Evolutionary conservation across 2,888 invertebrate species (phyloP).

Genomic region (Ophioninae sp.): DNA sequence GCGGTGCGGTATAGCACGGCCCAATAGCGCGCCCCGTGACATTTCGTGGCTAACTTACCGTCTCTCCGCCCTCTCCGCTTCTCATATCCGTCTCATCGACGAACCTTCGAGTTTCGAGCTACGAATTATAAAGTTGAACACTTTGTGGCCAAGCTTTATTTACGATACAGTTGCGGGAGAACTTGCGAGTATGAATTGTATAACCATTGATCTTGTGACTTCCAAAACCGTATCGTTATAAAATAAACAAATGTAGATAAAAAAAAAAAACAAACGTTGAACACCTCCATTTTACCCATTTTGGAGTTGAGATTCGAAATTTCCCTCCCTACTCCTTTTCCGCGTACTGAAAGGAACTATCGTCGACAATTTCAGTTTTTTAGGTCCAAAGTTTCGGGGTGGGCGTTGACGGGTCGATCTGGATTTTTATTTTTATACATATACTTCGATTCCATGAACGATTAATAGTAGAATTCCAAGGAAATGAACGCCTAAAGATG

Average conservation of each 20-base stretch:
- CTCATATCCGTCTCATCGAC: conserved; percentile 12
- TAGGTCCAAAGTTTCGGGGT: too few species aligned
- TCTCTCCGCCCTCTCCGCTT: neutral
- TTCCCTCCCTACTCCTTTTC: too few species aligned
- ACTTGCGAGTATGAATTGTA: conserved; percentile 38
- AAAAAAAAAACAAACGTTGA: too few species aligned
- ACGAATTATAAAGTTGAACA: conserved; percentile 72
- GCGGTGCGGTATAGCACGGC: conserved; percentile 10
- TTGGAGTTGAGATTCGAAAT: too few species aligned
- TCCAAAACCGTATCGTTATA: conserved; percentile 8
- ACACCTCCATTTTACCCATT: too few species aligned
- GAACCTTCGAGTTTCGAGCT: conserved; percentile 65
- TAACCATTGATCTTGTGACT: conserved; percentile 35
- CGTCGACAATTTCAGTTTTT: too few species aligned
- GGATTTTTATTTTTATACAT: too few species aligned
- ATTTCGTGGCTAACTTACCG: conserved; percentile 56
- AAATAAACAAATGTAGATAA: too few species aligned
- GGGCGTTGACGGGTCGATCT: too few species aligned
- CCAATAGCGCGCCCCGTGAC: conserved; percentile 66
- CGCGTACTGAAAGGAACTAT: too few species aligned
- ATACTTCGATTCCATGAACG: too few species aligned
- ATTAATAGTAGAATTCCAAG: too few species aligned
- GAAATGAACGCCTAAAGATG: neutral
- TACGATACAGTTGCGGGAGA: conserved; percentile 58
- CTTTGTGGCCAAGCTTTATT: conserved; percentile 66